Conservation (phyloP, 2,797 vertebrate genomes). For the Channa striata region DNA sequence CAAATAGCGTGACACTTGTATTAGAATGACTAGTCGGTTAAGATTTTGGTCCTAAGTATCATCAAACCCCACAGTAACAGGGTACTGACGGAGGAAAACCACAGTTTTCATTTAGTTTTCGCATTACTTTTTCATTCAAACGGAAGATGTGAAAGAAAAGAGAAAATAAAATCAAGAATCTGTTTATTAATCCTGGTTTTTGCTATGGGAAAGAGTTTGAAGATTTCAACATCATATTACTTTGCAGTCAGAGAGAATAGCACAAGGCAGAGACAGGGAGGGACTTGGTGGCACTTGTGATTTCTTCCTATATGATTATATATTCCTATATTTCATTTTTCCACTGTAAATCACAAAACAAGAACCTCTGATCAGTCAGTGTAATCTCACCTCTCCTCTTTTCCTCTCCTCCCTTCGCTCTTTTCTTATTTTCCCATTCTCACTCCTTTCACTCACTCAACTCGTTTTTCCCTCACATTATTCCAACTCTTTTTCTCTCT, state of each 20-base stretch:
- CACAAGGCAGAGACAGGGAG: background rate
- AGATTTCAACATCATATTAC: background rate
- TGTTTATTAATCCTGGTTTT: background rate
- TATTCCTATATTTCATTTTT: conserved; percentile 8
- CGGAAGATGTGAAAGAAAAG: background rate
- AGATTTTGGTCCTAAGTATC: conserved; percentile 2
- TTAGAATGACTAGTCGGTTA: conserved; percentile 9
- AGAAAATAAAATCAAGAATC: background rate
- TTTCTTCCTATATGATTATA: conserved; percentile 15
- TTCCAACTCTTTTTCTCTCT: conserved; percentile 54
- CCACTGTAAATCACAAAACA: conserved; percentile 35
- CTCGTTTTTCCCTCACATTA: background rate
- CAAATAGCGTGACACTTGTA: conserved; percentile 20
- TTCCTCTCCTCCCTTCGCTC: conserved; percentile 22
- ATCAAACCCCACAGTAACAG: conserved; percentile 1
- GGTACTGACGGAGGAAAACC: background rate
- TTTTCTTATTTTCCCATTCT: background rate
- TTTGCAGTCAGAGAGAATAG: conserved; percentile 14
- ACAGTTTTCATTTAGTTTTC: background rate
- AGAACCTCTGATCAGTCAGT: conserved; percentile 48
- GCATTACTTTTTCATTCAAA: conserved; percentile 5
- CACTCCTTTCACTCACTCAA: background rate
- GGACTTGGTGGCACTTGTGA: conserved; percentile 26
- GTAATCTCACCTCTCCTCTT: conserved; percentile 36
- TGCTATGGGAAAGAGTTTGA: background rate